Conservation (phyloP, 2,888 invertebrate genomes). For the Plagiodera versicolora region DNA sequence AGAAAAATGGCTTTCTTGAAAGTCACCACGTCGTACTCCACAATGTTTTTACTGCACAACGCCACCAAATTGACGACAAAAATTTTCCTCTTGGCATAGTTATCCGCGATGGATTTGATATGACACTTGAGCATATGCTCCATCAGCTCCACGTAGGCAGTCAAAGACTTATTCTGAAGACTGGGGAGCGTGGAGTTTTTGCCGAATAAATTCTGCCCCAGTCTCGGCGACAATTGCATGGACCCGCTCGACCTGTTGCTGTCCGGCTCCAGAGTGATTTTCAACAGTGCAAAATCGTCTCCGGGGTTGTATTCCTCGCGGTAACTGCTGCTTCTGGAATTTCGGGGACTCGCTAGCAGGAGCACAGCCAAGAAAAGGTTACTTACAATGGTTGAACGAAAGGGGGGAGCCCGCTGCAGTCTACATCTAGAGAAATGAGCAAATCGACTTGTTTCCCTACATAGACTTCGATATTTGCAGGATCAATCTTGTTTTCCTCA, state of each 20-base stretch:
- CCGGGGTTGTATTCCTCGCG: slow-evolving; percentile 35
- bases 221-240: slow-evolving; percentile 56
- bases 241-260: slow-evolving; percentile 53
- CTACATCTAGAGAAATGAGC: slow-evolving; percentile 65
- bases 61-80: slow-evolving; percentile 55
- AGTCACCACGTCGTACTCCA: slow-evolving; percentile 57
- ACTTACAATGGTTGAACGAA: slow-evolving; percentile 44
- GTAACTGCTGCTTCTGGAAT: slow-evolving; percentile 23
- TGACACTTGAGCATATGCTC: slow-evolving; percentile 59
- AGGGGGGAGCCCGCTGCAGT: slow-evolving; percentile 65
- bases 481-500: slow-evolving; percentile 56
- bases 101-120: slow-evolving; percentile 48
- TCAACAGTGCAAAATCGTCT: slow-evolving; percentile 42
- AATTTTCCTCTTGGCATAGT: slow-evolving; percentile 54
- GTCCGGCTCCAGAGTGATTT: slow-evolving; percentile 45
- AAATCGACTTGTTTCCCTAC: slow-evolving; percentile 61
- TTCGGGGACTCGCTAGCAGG: no score
- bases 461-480: slow-evolving; percentile 68
- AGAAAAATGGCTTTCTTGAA: slow-evolving; percentile 60
- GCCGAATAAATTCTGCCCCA: slow-evolving; percentile 56
- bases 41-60: slow-evolving; percentile 51
- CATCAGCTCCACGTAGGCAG: slow-evolving; percentile 63
- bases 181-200: slow-evolving; percentile 54
- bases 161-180: slow-evolving; percentile 52
- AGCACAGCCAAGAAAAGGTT: no score